These are phyloP conservation scores for Colinus virginianus DNA, from an alignment of 2,113 vertebrate species.

Conservation along the genomic window DNA sequence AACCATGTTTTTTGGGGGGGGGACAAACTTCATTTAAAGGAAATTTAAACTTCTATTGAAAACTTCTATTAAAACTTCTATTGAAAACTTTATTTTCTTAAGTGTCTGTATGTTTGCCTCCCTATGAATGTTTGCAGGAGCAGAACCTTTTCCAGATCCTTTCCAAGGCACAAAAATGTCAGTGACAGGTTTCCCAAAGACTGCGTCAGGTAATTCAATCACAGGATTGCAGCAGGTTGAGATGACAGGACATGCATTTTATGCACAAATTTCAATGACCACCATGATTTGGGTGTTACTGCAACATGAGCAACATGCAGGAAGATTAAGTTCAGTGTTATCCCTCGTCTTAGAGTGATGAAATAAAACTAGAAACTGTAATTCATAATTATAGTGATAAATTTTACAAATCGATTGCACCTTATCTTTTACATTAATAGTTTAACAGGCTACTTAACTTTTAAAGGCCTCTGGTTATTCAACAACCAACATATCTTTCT, in stretches of 20 bases:
- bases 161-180: neutral
- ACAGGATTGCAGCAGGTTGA: slow-evolving; percentile 1
- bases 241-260: neutral
- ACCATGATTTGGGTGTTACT: slow-evolving; percentile 27
- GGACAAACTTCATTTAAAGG: neutral
- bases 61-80: neutral
- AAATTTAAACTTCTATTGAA: neutral
- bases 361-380: neutral
- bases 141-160: neutral
- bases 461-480: neutral
- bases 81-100: neutral
- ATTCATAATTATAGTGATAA: neutral
- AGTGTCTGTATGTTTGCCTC: neutral
- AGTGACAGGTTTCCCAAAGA: neutral
- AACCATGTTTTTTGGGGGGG: neutral
- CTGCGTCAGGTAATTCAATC: neutral
- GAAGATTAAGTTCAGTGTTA: slow-evolving; percentile 7
- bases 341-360: neutral
- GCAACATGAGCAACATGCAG: slow-evolving; percentile 28
- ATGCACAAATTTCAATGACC: neutral
- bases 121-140: neutral
- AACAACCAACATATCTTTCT: neutral
- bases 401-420: neutral
- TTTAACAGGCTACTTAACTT: neutral
- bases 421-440: neutral